Evolutionary conservation across 2,888 invertebrate genomes (phyloP).

Genomic region (Morinoia aosen): DNA sequence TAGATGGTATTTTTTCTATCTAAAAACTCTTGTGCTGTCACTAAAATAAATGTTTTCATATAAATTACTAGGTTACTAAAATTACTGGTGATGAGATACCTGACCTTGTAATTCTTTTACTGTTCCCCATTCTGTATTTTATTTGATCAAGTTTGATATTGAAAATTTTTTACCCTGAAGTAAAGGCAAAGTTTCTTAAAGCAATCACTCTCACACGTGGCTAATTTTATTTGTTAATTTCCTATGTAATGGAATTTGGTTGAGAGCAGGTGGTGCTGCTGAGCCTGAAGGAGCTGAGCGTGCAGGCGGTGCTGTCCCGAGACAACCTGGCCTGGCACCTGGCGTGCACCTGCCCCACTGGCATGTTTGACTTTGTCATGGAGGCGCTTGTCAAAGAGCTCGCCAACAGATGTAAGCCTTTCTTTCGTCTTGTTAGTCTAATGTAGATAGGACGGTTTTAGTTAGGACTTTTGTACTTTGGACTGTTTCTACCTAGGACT

Average conservation of each 20-base stretch:
- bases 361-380: slow-evolving; percentile 48
- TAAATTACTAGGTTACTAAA: not conserved
- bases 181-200: too few species aligned
- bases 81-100: not conserved
- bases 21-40: not conserved
- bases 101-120: too few species aligned
- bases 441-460: too few species aligned
- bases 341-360: slow-evolving; percentile 32
- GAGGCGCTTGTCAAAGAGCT: slow-evolving; percentile 44
- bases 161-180: too few species aligned
- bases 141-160: too few species aligned
- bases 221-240: not conserved
- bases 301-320: not conserved
- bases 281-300: slow-evolving; percentile 46
- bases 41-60: not conserved
- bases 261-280: not conserved
- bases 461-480: too few species aligned
- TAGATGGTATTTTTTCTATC: too few species aligned
- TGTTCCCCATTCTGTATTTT: too few species aligned
- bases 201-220: not conserved
- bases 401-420: slow-evolving; percentile 7
- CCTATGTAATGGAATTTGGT: not conserved
- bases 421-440: not conserved
- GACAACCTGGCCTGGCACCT: slow-evolving; percentile 43
- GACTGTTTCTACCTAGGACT: too few species aligned